Evolutionary conservation across 2,888 invertebrate genomes (phyloP), one percentile per base, ranked within the genome.

Genomic region (Pristionchus maxplancki): DNA sequence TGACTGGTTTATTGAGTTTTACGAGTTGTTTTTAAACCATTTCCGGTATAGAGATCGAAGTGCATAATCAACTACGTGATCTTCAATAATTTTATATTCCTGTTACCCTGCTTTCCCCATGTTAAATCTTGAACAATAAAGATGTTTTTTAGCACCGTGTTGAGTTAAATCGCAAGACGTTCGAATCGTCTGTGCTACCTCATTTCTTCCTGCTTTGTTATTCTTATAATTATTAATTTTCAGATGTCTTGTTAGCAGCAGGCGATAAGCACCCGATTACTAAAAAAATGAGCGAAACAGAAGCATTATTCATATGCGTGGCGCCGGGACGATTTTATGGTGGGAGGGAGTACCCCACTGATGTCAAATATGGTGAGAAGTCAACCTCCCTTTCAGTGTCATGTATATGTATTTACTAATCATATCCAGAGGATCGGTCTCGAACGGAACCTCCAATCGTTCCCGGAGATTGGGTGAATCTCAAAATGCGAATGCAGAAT

Each of bases 221-320:
- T 17, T 13, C 24, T 58, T 58, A 24, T n/a, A 24, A 58, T 58
- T 20, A 24, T 24, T n/a, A 20, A 58, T n/a, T 58, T n/a, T 58
- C 58, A 44, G 40, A 78, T 78, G 78, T 11, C 48, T 48, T 78
- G 78, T 48, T 78, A 78, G 78, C 78, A 44, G n/a, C 58, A 24
- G 58, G 9, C 24, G 24, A 58, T n/a, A 58, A 58, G 20, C 58
- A 58, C n/a, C 58, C 58, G 24, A 58, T 58, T 58, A 58, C n/a
- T 58, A n/a, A 58, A n/a, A 78, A 40, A 40, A 78, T 78, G 78
- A 78, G 44, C 44, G 78, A 78, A n/a, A 78, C 78, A 48, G 78
- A 78, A 44, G 78, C 78, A 28, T 40, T 48, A 20, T 24, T 28
- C 11, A 78, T 78, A 44, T 78, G 78, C 44, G 78, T 78, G 40